Evolutionary conservation across 2,113 vertebrate species (phyloP).

Genomic region (Hyperoodon ampullatus): DNA sequence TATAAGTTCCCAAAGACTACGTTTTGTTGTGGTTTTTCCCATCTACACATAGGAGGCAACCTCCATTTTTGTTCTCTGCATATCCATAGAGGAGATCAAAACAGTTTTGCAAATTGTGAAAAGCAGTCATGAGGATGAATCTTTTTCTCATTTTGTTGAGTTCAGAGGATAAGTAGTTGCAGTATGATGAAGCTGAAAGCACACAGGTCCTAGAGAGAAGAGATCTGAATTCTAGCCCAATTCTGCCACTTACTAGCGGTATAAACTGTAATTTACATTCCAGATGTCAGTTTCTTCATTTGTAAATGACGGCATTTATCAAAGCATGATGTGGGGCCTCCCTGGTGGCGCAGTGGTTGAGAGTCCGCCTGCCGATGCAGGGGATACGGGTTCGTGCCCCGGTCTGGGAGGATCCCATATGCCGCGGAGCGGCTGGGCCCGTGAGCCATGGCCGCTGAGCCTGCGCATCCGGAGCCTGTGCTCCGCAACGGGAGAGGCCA

Average conservation of each 20-base stretch:
- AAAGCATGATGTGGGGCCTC: background rate
- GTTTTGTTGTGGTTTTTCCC: background rate
- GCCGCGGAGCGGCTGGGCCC: too few relatives aligned
- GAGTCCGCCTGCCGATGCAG: too few relatives aligned
- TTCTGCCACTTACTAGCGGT: background rate
- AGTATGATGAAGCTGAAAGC: background rate
- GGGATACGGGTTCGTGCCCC: too few relatives aligned
- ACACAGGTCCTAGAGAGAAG: background rate
- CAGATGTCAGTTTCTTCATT: background rate
- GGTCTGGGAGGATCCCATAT: too few relatives aligned
- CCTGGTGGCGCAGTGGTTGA: too few relatives aligned
- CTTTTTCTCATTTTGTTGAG: background rate
- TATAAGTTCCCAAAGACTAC: background rate
- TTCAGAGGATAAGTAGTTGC: background rate
- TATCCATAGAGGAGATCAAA: background rate
- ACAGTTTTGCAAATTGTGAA: background rate
- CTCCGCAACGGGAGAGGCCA: too few relatives aligned
- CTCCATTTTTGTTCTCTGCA: background rate
- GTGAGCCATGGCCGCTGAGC: too few relatives aligned
- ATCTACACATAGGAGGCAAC: background rate
- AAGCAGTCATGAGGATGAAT: background rate
- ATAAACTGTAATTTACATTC: background rate
- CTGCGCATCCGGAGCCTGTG: too few relatives aligned
- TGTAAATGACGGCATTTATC: background rate
- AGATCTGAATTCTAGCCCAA: background rate